Percentiles rank a stretch among this genome's conserved stretches.
Evolutionary conservation across 2,797 vertebrate genomes (phyloP).

Genomic region (Hippocampus kuda): DNA sequence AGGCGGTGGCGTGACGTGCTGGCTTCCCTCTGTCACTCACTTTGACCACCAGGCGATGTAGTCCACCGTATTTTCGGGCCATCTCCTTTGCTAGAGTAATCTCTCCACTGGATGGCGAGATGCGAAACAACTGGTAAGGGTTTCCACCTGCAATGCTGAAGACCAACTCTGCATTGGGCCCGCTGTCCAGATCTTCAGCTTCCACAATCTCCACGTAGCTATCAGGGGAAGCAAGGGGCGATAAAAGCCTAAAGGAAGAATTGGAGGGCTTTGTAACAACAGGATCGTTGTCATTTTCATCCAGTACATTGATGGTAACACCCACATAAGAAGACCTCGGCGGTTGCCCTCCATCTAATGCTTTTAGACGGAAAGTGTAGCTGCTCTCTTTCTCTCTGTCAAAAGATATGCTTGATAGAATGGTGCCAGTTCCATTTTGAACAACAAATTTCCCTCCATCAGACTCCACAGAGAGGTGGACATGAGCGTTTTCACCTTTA

Average conservation of each 20-base stretch:
- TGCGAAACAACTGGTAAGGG: constrained; percentile 92
- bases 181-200: constrained; percentile 92
- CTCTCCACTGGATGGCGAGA: constrained; percentile 84
- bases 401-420: constrained; percentile 95
- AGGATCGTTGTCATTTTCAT: constrained; percentile 97
- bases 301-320: constrained; percentile 94
- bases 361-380: constrained; percentile 95
- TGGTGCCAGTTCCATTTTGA: constrained; percentile 95
- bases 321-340: constrained; percentile 92
- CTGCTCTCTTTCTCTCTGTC: constrained; percentile 97
- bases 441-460: constrained; percentile 96
- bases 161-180: constrained; percentile 83
- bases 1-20: constrained; percentile 79
- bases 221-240: constrained; percentile 83
- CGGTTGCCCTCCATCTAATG: constrained; percentile 85
- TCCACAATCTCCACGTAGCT: constrained; percentile 89
- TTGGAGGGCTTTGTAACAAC: constrained; percentile 94
- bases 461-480: constrained; percentile 88
- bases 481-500: constrained; percentile 86
- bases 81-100: constrained; percentile 95
- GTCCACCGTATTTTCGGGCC: constrained; percentile 85
- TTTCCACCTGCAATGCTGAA: constrained; percentile 93
- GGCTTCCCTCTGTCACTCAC: constrained; percentile 95
- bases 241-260: constrained; percentile 82
- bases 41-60: constrained; percentile 90